A percentile compares a stretch with the other conserved stretches of the same genome.
Conservation (phyloP, 2,113 vertebrate genomes). For the Neotoma lepida region DNA sequence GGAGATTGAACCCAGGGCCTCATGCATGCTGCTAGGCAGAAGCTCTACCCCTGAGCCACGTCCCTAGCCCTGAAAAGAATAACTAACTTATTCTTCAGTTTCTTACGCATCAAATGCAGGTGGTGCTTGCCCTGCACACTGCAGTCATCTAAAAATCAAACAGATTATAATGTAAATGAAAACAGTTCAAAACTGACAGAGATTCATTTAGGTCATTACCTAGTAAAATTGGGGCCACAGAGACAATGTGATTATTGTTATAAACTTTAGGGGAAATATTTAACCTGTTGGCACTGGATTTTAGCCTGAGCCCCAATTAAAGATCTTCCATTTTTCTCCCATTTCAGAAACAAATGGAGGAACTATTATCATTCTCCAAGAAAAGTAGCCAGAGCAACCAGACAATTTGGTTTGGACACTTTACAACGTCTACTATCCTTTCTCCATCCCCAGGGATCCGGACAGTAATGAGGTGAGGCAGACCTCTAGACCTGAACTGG, state of each 20-base stretch:
- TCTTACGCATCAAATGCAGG: constrained; percentile 35
- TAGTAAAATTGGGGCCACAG: neutral
- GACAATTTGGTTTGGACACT: constrained; percentile 98
- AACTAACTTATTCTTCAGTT: constrained; percentile 22
- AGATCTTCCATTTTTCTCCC: constrained; percentile 12
- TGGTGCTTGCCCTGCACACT: neutral
- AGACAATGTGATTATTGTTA: constrained; percentile 33
- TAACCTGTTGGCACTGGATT: constrained; percentile 46
- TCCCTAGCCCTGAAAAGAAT: neutral
- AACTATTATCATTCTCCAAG: constrained; percentile 87
- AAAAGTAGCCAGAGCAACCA: constrained; percentile 93
- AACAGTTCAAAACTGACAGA: constrained; percentile 43
- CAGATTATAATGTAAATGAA: constrained; percentile 44
- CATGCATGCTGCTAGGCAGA: neutral
- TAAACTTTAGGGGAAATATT: constrained; percentile 24
- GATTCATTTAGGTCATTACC: neutral
- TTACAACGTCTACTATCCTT: constrained; percentile 95
- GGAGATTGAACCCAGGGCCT: neutral
- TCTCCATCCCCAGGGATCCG: constrained; percentile 93
- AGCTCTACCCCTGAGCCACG: neutral
- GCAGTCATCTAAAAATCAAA: constrained; percentile 34
- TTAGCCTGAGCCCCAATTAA: constrained; percentile 48
- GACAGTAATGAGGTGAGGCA: constrained; percentile 91
- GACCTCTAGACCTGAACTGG: neutral
- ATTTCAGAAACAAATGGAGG: constrained; percentile 91